Evolutionary conservation across 2,113 vertebrate genomes (phyloP).

Genomic region (Bubo bubo): DNA sequence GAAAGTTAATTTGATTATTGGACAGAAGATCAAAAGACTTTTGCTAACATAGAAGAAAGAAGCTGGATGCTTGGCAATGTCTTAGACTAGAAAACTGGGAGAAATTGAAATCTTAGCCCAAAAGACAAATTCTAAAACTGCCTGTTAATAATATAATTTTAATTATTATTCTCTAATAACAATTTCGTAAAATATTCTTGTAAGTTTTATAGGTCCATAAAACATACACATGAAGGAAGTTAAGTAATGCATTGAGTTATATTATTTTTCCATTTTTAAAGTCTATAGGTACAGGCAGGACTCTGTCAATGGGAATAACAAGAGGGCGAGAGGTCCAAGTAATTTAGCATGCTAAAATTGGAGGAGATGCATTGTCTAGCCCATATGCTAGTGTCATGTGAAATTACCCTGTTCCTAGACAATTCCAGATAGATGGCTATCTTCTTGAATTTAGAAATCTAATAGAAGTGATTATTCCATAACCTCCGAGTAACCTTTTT

Average conservation of each 20-base stretch:
- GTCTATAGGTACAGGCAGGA: background rate
- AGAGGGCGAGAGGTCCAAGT: background rate
- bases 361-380: background rate
- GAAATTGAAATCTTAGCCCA: background rate
- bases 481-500: background rate
- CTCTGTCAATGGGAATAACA: background rate
- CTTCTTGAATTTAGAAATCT: background rate
- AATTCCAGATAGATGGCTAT: background rate
- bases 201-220: background rate
- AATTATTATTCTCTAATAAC: background rate
- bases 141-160: background rate
- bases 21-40: background rate
- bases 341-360: background rate
- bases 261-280: background rate
- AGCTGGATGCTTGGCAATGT: background rate
- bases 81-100: background rate
- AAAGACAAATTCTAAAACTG: background rate
- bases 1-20: constrained; percentile 26
- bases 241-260: background rate
- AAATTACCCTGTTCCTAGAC: background rate
- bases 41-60: background rate
- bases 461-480: background rate
- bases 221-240: background rate
- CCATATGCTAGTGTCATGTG: background rate
- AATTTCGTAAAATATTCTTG: background rate